Base-by-base conservation (phyloP, 2,888 invertebrate species). In the Hermaeophaga mercurialis region DNA sequence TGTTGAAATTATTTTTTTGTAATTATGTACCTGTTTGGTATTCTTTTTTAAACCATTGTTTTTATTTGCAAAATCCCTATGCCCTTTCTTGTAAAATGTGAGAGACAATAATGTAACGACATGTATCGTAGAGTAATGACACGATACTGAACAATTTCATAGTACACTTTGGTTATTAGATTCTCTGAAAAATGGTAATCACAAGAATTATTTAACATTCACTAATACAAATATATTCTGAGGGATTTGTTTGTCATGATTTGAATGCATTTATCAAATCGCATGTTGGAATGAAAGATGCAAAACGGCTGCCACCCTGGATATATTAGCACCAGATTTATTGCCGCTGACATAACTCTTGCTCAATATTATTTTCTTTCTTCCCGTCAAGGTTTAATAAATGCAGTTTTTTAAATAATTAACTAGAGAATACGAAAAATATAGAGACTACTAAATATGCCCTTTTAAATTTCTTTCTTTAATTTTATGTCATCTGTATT, bases 271-370 rank as follows among this genome's bases (percentile, higher is more conserved):
- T 56, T 54, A 56, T 56, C 48, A 50, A 59, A 65, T 65, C 41
- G 63, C 66, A 62, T 65, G 64, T 58, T 57, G 56, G 58, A 61
- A 62, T 54, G 63, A 49, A 18, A 59, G 62, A 62, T 39, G 39
- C 19, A 39, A 39, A 39, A 39, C 39, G 39, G 22, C 39, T 39
- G 39, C 39, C 39, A 39, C 19, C 19, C 22, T 45, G 38, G 36
- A 45, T 38, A 45, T 45, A 53, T 53, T 53, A 45, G 45, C 45
- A 9, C 15, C 18, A 53, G 53, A 53, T 44, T 45, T 45, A 53
- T 22, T 1, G 34, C 18, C 36, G 45, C 34, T n/a, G n/a, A 11
- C 39, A 11, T 39, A 39, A 39, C 12, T 39, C n/a, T 39, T 39
- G 19, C 18, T 18, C 39, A 12, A 31, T 31, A 12, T 31, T 12